These are phyloP conservation scores for Herpetotheres cachinnans DNA, from an alignment of 2,113 vertebrate genomes.

Conservation along the genomic window DNA sequence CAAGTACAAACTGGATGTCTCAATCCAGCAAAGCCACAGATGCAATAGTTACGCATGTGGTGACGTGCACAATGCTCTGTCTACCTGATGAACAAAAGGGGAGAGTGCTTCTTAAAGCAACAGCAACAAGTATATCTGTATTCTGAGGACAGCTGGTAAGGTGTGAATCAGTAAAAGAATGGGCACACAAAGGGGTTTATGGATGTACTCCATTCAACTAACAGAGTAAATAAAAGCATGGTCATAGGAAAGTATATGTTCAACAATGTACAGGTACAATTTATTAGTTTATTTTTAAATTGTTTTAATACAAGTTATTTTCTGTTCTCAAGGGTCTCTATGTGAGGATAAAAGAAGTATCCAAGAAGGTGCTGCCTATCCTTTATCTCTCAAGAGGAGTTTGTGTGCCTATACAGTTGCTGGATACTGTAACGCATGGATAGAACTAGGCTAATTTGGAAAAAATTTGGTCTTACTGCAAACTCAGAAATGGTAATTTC, in stretches of 20 bases:
- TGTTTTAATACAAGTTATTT: background rate
- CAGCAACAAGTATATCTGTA: background rate
- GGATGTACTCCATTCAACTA: background rate
- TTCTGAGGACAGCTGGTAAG: background rate
- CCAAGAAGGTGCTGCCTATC: background rate
- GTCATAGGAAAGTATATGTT: background rate
- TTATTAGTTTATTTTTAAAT: background rate
- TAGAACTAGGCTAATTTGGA: background rate
- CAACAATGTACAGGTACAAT: background rate
- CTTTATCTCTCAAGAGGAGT: background rate
- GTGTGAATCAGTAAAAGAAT: background rate
- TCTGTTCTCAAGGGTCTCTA: background rate
- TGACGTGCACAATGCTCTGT: background rate
- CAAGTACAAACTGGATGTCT: background rate
- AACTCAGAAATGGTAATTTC: background rate
- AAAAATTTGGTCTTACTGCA: background rate
- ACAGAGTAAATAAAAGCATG: background rate
- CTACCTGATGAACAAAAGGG: background rate
- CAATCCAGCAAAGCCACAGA: background rate
- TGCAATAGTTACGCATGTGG: background rate
- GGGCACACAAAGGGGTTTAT: background rate
- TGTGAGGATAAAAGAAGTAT: background rate
- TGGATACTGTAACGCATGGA: background rate
- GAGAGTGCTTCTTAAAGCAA: background rate
- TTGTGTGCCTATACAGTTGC: background rate